A percentile compares a stretch with the other conserved stretches of the same genome.
Conservation (phyloP, 1,140 invertebrate genomes). For the Zaprionus nigranus region DNA sequence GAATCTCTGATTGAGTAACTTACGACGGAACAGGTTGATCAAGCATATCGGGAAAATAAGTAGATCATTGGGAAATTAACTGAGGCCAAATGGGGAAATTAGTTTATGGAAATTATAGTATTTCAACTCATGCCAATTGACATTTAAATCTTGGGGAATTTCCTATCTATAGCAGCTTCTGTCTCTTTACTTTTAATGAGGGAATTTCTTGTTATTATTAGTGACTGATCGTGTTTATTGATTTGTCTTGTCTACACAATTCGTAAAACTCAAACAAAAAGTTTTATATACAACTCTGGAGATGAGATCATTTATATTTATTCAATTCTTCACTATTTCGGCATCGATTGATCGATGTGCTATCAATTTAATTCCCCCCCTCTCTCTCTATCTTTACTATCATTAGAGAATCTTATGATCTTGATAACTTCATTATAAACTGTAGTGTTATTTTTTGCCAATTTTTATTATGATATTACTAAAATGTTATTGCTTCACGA, state of each 20-base stretch:
- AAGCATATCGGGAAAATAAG: constrained; percentile 24
- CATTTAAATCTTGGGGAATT: constrained; percentile 2
- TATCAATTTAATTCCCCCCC: neutral
- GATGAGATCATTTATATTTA: constrained; percentile 6
- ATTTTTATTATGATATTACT: neutral
- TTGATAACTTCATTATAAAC: neutral
- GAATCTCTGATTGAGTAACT: constrained; percentile 38
- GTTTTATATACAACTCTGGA: neutral
- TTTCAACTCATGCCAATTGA: neutral
- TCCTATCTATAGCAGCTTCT: neutral
- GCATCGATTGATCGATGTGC: neutral
- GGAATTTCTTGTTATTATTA: neutral
- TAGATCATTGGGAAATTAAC: constrained; percentile 12
- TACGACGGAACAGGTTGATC: constrained; percentile 25
- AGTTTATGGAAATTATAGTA: constrained; percentile 17
- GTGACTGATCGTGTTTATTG: constrained; percentile 11
- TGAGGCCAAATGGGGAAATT: neutral
- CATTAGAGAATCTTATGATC: neutral
- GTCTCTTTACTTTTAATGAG: neutral
- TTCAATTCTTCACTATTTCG: neutral
- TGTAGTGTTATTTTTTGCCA: neutral
- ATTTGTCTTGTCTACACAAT: neutral
- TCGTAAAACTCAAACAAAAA: neutral
- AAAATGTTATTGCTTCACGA: neutral
- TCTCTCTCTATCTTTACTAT: neutral